A percentile compares a stretch with the other conserved stretches of the same genome.
phyloP scores from a whole-genome alignment of 2,888 invertebrate genomes.

The Stenolophus ochropezus region DNA sequence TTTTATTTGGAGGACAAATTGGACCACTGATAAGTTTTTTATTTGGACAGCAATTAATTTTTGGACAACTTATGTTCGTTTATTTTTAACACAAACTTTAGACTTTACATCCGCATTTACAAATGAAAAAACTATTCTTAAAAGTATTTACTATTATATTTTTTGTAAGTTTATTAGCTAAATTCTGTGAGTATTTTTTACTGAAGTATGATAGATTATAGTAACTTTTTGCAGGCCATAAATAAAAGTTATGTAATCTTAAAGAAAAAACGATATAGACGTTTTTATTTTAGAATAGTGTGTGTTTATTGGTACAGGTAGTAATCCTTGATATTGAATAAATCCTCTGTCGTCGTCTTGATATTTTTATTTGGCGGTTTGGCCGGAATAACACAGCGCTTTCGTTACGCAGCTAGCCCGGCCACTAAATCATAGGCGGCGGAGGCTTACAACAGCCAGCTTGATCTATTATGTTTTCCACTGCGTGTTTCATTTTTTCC shows the following conservation, averaged over 20 bases:
- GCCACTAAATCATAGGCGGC: slow-evolving; percentile 51
- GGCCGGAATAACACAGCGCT: slow-evolving; percentile 52
- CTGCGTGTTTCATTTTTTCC: slow-evolving; percentile 55
- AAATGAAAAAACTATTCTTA: not conserved
- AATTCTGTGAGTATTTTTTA: too few species aligned
- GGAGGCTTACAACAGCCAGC: slow-evolving; percentile 46
- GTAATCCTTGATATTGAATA: slow-evolving; percentile 11
- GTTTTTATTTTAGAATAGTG: not conserved
- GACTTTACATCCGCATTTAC: not conserved
- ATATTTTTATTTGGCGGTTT: slow-evolving; percentile 56
- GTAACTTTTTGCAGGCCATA: not conserved
- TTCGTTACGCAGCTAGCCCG: slow-evolving; percentile 50
- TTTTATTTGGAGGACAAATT: slow-evolving; percentile 2
- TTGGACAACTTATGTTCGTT: not conserved
- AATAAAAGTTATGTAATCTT: slow-evolving; percentile 6
- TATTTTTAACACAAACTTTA: not conserved
- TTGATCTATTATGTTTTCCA: slow-evolving; percentile 58
- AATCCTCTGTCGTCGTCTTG: slow-evolving; percentile 39
- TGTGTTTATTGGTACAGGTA: not conserved
- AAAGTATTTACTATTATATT: too few species aligned
- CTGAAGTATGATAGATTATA: not conserved
- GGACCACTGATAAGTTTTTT: slow-evolving; percentile 26
- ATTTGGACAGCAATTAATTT: not conserved
- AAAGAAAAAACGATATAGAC: not conserved
- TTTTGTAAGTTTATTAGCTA: too few species aligned